A percentile compares a stretch with the other conserved stretches of the same genome.
Conservation (phyloP, 1,140 invertebrate species). For the Drosophila sp. region DNA sequence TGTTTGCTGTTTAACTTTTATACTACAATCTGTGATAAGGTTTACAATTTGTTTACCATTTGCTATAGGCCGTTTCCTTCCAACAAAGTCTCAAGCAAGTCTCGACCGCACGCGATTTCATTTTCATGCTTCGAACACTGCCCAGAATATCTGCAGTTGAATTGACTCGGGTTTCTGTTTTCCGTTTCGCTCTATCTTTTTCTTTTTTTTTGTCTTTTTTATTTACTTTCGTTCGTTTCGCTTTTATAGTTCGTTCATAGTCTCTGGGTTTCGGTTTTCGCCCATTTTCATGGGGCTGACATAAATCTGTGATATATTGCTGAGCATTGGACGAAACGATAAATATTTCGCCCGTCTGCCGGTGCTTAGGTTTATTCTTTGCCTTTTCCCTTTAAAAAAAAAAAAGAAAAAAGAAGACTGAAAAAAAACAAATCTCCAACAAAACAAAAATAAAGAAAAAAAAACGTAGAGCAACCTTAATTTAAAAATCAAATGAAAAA, state of each 20-base stretch:
- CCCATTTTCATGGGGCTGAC: constrained; percentile 59
- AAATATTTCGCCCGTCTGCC: constrained; percentile 51
- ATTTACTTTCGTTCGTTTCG: constrained; percentile 36
- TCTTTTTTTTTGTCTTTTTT: constrained; percentile 10
- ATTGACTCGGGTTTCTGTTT: constrained; percentile 23
- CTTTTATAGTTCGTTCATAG: constrained; percentile 48
- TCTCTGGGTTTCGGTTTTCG: constrained; percentile 14
- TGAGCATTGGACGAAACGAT: constrained; percentile 50
- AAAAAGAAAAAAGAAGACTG: neutral
- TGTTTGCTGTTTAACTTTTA: constrained; percentile 1
- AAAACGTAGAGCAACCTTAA: neutral
- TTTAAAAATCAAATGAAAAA: constrained; percentile 69
- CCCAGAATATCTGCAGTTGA: constrained; percentile 8
- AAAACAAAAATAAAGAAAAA: neutral
- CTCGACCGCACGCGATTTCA: neutral
- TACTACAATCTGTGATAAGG: constrained; percentile 39
- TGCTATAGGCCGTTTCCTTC: constrained; percentile 21
- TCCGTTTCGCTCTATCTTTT: constrained; percentile 18
- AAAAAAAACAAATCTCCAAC: constrained; percentile 1
- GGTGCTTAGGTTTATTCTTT: constrained; percentile 43
- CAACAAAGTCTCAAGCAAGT: constrained; percentile 6
- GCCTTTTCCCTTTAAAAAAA: constrained; percentile 19
- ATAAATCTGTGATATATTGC: constrained; percentile 79
- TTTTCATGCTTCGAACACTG: neutral
- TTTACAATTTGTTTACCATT: constrained; percentile 58